Base-by-base conservation (phyloP, 1,140 invertebrate species). In the Eriocheir sinensis region DNA sequence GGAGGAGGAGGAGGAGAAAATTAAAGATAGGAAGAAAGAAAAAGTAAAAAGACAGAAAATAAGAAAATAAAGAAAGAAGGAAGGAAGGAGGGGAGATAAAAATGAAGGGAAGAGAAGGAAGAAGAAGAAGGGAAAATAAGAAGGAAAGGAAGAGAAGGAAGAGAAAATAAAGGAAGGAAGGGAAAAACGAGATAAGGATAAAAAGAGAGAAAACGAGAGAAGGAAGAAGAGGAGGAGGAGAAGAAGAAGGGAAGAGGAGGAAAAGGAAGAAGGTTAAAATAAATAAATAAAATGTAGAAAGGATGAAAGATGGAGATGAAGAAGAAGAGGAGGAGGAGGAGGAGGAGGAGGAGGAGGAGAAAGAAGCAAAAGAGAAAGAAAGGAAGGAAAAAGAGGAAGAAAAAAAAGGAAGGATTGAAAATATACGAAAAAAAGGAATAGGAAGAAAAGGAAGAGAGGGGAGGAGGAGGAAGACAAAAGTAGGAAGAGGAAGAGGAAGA, bases 271-370 rank as follows among this genome's bases (percentile, higher is more conserved):
- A 72, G n/a, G n/a, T 15, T 15, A 15, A 15, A n/a, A 72, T 72
- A 72, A 15, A 72, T 72, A n/a, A n/a, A n/a, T n/a, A n/a, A 15
- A 72, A 72, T 15, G n/a, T n/a, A n/a, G n/a, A n/a, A n/a, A n/a
- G n/a, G n/a, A 15, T n/a, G 60, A 15, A 15, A 15, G 12, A n/a
- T n/a, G 60, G 60, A 72, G 60, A n/a, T 15, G n/a, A n/a, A n/a
- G 60, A n/a, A 72, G 60, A n/a, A n/a, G n/a, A n/a, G n/a, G 60
- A 72, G n/a, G 60, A n/a, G n/a, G 4, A 81, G 80, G 34, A 21
- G 60, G 60, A 72, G n/a, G 60, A 72, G 60, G n/a, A 72, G n/a
- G 60, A n/a, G n/a, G 60, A 72, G n/a, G 60, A 72, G 60, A 72
- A n/a, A 72, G 60, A 72, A n/a, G n/a, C 12, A 72, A n/a, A n/a